Evolutionary conservation across 1,140 invertebrate genomes (phyloP).

Genomic region (Neodiprion lecontei): DNA sequence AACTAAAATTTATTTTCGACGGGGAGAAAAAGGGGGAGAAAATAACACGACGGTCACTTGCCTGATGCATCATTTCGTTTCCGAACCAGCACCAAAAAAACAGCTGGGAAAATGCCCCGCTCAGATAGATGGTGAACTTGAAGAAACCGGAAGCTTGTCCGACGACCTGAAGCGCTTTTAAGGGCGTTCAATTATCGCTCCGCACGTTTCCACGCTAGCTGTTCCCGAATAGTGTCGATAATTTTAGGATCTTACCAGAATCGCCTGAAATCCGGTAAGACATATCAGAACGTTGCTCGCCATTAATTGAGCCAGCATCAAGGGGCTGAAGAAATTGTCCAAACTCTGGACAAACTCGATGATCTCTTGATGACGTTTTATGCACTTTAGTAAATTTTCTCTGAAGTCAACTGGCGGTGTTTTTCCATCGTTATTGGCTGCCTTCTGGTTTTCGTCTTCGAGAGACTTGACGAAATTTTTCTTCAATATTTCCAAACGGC

Average conservation of each 20-base stretch:
- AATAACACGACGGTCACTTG: constrained; percentile 20
- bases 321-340: constrained; percentile 36
- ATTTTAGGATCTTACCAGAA: constrained; percentile 32
- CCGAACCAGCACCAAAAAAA: constrained; percentile 36
- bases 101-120: constrained; percentile 31
- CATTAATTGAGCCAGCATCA: constrained; percentile 40
- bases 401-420: constrained; percentile 20
- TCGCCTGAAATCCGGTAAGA: constrained; percentile 40
- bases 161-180: constrained; percentile 25
- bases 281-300: constrained; percentile 43
- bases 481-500: constrained; percentile 30
- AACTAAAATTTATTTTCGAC: too few relatives aligned
- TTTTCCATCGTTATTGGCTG: not conserved
- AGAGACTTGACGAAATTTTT: not conserved
- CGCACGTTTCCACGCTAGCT: not conserved
- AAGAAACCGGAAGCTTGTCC: constrained; percentile 31
- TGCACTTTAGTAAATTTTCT: constrained; percentile 26
- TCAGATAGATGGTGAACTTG: constrained; percentile 32
- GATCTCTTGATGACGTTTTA: constrained; percentile 39
- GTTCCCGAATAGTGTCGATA: not conserved
- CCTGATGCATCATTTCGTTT: constrained; percentile 33
- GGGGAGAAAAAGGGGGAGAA: not conserved
- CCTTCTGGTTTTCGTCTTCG: not conserved
- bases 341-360: constrained; percentile 31
- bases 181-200: too few relatives aligned